Evolutionary conservation across 1,140 invertebrate genomes (phyloP), one percentile per base, ranked within the genome.

Genomic region (Cydia amplana): DNA sequence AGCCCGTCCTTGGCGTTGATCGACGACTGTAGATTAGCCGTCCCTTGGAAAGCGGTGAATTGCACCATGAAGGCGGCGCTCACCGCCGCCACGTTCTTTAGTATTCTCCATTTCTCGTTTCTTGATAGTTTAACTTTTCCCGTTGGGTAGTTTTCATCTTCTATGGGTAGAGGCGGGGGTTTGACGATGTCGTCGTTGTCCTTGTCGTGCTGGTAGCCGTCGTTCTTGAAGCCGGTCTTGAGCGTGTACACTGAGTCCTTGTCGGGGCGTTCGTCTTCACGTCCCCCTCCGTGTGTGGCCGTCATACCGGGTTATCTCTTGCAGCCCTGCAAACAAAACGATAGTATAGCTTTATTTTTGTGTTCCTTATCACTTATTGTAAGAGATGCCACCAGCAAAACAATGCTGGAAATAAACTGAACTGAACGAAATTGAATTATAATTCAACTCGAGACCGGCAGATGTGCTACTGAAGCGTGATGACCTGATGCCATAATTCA

Each of bases 61-160:
- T 98, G 97, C 74, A 98, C 96, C 95, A 98, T 97, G 87, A 98
- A 98, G 2, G 97, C 96, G 72, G 96, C 91, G 77, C 97, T 98
- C 6, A 98, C 96, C 60, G 97, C 95, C 28, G 96, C 94, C 46
- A 98, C 95, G 93, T 98, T 98, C 91, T 97, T 98, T 77, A 97
- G 91, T 84, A 98, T 98, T 78, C 97, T 94, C 95, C 96, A 97
- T 94, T 97, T 97, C 87, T 97, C 97, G 80, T 94, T 95, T 60
- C 95, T 94, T 46, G 96, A 95, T 75, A 97, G 87, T 87, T 96
- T 96, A 82, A 96, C 95, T 93, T 97, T 97, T 81, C 96, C 95
- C 16, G 95, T 94, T 63, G 94, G 94, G 65, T 94, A 94, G 28
- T 94, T 93, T 55, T 96, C 95, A 75, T 95, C 94, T 76, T 95